Evolutionary conservation across 2,113 vertebrate species (phyloP).

Genomic region (Pangasianodon hypophthalmus): DNA sequence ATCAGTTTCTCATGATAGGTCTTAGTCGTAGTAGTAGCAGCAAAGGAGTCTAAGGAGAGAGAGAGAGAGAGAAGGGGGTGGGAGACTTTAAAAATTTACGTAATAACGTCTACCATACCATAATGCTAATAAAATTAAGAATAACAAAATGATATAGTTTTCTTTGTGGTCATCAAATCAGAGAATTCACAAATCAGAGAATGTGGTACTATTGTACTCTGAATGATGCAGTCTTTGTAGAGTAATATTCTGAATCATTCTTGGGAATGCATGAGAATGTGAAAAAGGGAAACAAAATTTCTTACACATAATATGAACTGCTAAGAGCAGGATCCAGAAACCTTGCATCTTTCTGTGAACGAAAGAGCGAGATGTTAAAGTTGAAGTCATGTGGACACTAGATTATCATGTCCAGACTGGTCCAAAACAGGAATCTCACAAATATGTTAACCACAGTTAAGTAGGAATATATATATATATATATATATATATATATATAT

Average conservation of each 20-base stretch:
- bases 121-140: not conserved
- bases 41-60: not conserved
- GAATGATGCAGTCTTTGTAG: not conserved
- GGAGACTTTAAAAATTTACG: not conserved
- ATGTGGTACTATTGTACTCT: not conserved
- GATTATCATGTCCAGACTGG: not conserved
- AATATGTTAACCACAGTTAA: not conserved
- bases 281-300: not conserved
- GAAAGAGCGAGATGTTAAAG: not conserved
- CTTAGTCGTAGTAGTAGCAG: not conserved
- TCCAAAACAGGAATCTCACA: not conserved
- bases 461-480: not conserved
- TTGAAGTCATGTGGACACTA: not conserved
- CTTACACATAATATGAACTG: not conserved
- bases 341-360: slow-evolving; percentile 28
- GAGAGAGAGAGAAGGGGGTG: not conserved
- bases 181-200: not conserved
- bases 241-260: not conserved
- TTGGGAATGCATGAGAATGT: not conserved
- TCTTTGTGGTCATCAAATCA: not conserved
- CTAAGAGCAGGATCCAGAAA: slow-evolving; percentile 4
- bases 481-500: too few relatives aligned
- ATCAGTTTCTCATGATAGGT: not conserved
- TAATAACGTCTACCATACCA: not conserved
- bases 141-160: not conserved